These are phyloP conservation scores for Rhagium mordax DNA, from an alignment of 2,888 invertebrate genomes.

Conservation along the genomic window DNA sequence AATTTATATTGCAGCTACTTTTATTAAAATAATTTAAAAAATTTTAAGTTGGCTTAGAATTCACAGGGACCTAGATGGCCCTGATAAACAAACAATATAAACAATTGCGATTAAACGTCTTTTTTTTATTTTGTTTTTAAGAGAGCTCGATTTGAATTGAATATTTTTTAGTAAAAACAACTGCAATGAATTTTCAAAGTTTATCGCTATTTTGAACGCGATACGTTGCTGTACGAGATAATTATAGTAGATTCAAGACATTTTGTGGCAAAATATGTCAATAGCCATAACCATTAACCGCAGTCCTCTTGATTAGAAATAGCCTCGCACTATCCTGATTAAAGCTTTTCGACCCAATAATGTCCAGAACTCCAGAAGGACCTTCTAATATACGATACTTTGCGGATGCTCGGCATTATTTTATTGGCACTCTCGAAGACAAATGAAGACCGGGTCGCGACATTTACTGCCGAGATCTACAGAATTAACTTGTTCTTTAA, in stretches of 20 bases:
- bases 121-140: too few species aligned
- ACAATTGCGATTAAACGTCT: too few species aligned
- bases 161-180: too few species aligned
- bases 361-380: constrained; percentile 61
- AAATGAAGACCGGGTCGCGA: constrained; percentile 71
- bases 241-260: not conserved
- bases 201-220: too few species aligned
- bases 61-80: too few species aligned
- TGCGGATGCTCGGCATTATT: constrained; percentile 68
- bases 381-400: constrained; percentile 62
- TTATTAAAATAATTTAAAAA: too few species aligned
- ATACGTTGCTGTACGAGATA: too few species aligned
- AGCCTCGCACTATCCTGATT: constrained; percentile 63
- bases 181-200: too few species aligned
- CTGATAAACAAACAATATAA: too few species aligned
- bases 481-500: constrained; percentile 34
- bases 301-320: constrained; percentile 70
- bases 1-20: too few species aligned
- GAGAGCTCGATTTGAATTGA: too few species aligned
- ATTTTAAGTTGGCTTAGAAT: too few species aligned
- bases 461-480: constrained; percentile 65
- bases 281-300: constrained; percentile 59
- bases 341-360: constrained; percentile 64
- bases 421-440: constrained; percentile 70
- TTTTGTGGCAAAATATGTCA: constrained; percentile 18